A percentile compares a stretch with the other conserved stretches of the same genome.
These are phyloP conservation scores for Allolobophora icterica DNA, from an alignment of 2,888 invertebrate genomes.

Conservation along the genomic window DNA sequence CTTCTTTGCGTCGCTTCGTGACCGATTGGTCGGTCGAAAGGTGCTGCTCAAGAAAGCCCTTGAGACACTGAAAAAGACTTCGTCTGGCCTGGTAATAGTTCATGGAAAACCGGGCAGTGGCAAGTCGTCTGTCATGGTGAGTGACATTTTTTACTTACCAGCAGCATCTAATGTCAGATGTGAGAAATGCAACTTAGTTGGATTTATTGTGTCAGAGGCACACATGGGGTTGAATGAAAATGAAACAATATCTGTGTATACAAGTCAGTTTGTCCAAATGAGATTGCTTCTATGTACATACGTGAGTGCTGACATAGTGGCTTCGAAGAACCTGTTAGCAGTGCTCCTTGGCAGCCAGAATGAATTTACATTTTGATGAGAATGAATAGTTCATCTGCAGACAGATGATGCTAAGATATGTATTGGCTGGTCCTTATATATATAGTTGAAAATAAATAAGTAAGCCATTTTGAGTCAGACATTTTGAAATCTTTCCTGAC, in stretches of 20 bases:
- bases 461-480: neutral
- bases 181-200: no score
- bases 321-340: neutral
- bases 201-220: no score
- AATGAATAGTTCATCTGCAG: neutral
- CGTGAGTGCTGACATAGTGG: neutral
- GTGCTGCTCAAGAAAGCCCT: conserved; percentile 54
- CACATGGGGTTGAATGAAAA: no score
- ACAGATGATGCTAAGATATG: neutral
- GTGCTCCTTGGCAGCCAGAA: neutral
- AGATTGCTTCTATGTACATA: neutral
- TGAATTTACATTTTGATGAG: neutral
- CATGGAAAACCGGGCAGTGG: conserved; percentile 64
- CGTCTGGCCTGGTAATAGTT: conserved; percentile 55
- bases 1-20: conserved; percentile 51
- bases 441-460: no score
- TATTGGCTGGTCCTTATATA: neutral
- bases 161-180: neutral
- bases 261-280: no score
- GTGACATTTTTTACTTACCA: neutral
- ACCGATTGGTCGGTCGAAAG: conserved; percentile 57
- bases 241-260: no score
- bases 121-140: conserved; percentile 64
- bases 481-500: neutral
- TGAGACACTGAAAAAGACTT: conserved; percentile 49